A percentile compares a stretch with the other conserved stretches of the same genome.
Evolutionary conservation across 2,113 vertebrate genomes (phyloP).

Genomic region (Ramphastos sulfuratus): DNA sequence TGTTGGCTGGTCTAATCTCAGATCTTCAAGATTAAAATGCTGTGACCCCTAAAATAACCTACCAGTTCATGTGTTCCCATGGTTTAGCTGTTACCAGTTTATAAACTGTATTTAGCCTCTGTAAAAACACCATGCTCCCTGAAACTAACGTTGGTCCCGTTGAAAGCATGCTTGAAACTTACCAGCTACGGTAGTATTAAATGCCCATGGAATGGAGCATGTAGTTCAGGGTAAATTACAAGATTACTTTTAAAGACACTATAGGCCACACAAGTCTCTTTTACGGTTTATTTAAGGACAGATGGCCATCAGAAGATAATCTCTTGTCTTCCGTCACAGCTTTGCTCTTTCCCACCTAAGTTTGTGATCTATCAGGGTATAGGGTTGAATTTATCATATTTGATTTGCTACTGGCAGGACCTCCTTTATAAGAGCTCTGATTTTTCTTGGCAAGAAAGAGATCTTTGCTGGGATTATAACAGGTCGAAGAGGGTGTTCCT

Average conservation of each 20-base stretch:
- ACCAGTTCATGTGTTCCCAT: not conserved
- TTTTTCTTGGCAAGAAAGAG: not conserved
- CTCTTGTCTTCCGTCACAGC: not conserved
- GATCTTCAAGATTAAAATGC: slow-evolving; percentile 35
- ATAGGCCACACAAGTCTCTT: not conserved
- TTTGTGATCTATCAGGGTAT: not conserved
- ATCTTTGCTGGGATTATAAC: not conserved
- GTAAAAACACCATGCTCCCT: not conserved
- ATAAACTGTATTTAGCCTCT: slow-evolving; percentile 10
- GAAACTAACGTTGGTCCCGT: not conserved
- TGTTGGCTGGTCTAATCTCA: slow-evolving; percentile 31
- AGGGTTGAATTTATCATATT: not conserved
- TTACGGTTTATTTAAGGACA: not conserved
- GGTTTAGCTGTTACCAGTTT: slow-evolving; percentile 22
- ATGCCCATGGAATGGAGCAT: not conserved
- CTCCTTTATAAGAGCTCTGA: not conserved
- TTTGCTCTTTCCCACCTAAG: not conserved
- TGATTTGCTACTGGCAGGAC: not conserved
- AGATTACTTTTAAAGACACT: not conserved
- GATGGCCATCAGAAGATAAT: not conserved
- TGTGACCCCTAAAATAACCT: slow-evolving; percentile 11
- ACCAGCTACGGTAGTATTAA: not conserved
- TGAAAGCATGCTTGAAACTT: not conserved
- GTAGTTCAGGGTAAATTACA: not conserved
- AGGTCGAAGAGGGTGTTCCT: not conserved